Base-by-base conservation (phyloP, 2,888 invertebrate species). In the Rotaria sp. region DNA sequence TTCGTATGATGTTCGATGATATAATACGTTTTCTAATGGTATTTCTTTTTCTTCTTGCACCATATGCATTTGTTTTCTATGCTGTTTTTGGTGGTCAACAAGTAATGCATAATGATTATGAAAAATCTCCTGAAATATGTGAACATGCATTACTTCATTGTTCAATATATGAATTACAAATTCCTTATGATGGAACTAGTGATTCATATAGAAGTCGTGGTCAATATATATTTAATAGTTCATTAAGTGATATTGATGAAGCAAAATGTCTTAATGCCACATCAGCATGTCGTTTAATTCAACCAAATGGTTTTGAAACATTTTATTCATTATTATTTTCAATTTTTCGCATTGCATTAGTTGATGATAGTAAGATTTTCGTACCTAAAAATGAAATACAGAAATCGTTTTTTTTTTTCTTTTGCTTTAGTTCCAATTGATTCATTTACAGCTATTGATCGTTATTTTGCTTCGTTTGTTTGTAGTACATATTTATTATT, bases 31-130 rank as follows among this genome's bases (percentile, higher is more conserved):
- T 80, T 80, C 15, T 80, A 4, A 26, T 80, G 45, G 80, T 80
- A 45, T 80, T 80, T 80, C 21, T 80, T 11, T 80, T 80, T 80
- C n/a, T 80, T 10, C n/a, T 80, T 15, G 45, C 45, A 45, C 80
- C 80, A 15, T 80, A 80, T 80, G 80, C 80, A 26, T 80, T 80
- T n/a, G 80, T 80, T n/a, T 80, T 80, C 80, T 80, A 80, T 80
- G 41, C 80, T 45, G 80, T 80, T 41, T 80, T 80, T 45, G 80
- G 80, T 26, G 45, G 80, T 80, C 41, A 80, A 45, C 80, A 80
- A 45, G n/a, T 80, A 0, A 26, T 41, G 11, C 80, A 80, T 80
- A 41, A 21, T 45, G 80, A 80, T n/a, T 80, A 45, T 80, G 80
- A 80, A 15, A 41, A 26, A 45, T 80, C 80, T 13, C 26, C 26